Conservation (phyloP, 2,113 vertebrate species). For the Apodemus sylvaticus region DNA sequence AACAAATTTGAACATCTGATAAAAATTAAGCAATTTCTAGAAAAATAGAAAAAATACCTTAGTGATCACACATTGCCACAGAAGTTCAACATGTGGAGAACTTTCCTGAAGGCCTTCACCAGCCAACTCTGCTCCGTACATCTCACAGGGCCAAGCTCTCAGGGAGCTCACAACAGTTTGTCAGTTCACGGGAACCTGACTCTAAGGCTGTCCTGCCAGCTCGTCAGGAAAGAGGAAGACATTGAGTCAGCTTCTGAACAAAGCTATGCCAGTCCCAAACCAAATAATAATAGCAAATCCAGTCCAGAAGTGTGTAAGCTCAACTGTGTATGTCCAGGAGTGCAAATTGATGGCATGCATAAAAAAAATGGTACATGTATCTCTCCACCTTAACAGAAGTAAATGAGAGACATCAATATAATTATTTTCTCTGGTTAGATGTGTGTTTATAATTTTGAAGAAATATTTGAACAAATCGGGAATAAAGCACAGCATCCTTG, state of each 20-base stretch:
- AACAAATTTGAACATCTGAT: constrained; percentile 14
- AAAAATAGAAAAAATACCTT: neutral
- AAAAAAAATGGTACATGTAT: neutral
- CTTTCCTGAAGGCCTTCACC: neutral
- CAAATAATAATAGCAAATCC: neutral
- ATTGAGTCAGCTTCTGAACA: neutral
- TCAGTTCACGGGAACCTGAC: neutral
- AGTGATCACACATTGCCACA: neutral
- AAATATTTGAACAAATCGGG: neutral
- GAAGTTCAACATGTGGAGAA: neutral
- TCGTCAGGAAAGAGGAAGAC: neutral
- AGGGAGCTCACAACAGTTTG: neutral
- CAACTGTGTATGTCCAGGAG: neutral
- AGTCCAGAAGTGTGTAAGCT: neutral
- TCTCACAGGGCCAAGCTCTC: neutral
- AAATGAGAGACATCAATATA: neutral
- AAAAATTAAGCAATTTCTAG: constrained; percentile 23
- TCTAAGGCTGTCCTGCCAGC: neutral
- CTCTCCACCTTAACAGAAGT: neutral
- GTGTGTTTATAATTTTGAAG: neutral
- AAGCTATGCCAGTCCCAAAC: neutral
- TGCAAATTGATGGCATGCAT: neutral
- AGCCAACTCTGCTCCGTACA: neutral
- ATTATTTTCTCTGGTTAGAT: constrained; percentile 26
- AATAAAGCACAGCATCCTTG: neutral